Conservation (phyloP, 2,113 vertebrate species). For the Rynchops niger region DNA sequence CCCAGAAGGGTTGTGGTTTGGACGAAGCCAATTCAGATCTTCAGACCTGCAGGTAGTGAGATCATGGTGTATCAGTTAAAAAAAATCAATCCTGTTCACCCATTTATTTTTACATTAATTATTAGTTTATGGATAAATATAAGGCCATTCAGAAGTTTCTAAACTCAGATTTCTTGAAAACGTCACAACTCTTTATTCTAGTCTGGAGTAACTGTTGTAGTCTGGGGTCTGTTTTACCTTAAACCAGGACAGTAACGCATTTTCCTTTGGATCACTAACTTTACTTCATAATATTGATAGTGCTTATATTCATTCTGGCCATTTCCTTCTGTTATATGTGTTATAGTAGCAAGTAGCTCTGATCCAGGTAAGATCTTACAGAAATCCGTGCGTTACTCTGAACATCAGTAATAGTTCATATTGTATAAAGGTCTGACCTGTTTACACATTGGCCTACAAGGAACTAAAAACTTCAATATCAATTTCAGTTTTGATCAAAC, state of each 20-base stretch:
- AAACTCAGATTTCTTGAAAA: background rate
- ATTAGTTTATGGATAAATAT: background rate
- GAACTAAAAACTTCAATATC: background rate
- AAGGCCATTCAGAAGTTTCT: background rate
- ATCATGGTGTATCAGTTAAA: background rate
- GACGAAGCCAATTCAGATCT: background rate
- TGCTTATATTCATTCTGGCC: background rate
- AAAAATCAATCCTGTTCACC: background rate
- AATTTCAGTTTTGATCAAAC: background rate
- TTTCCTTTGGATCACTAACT: background rate
- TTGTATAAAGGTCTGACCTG: background rate
- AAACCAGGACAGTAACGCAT: fast-evolving
- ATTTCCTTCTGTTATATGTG: background rate
- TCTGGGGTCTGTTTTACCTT: background rate
- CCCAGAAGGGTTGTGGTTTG: background rate
- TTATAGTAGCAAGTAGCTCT: background rate
- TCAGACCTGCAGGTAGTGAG: background rate
- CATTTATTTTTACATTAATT: background rate
- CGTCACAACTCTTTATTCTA: background rate
- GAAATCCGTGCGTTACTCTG: background rate
- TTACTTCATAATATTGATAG: background rate
- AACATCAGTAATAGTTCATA: background rate
- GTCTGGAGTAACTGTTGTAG: background rate
- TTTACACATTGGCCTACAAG: background rate
- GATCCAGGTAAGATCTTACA: background rate